Percentiles rank a stretch among this genome's conserved stretches.
These are phyloP conservation scores for Pseudopipra pipra DNA, from an alignment of 2,113 vertebrate genomes.

Conservation along the genomic window DNA sequence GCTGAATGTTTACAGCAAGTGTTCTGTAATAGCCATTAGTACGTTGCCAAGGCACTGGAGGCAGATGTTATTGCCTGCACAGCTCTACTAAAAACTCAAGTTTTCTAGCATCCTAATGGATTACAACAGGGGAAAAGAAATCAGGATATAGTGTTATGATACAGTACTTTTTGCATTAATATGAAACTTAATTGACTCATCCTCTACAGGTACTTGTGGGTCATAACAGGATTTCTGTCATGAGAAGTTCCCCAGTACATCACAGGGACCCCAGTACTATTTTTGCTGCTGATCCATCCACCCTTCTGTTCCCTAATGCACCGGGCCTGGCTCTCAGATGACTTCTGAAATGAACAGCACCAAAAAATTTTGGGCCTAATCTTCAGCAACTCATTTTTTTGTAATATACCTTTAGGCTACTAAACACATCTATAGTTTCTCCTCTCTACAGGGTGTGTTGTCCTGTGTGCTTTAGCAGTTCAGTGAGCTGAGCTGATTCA, in stretches of 20 bases:
- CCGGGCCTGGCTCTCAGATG: neutral
- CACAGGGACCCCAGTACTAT: neutral
- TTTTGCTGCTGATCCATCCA: neutral
- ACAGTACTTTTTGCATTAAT: neutral
- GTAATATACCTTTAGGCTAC: constrained; percentile 37
- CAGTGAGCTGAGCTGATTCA: constrained; percentile 63
- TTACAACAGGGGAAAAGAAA: neutral
- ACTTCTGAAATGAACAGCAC: neutral
- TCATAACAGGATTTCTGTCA: neutral
- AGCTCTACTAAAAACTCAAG: neutral
- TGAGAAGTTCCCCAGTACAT: neutral
- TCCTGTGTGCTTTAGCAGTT: constrained; percentile 55
- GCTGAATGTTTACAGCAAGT: constrained; percentile 36
- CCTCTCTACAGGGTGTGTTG: neutral
- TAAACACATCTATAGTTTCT: constrained; percentile 17
- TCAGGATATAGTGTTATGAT: neutral
- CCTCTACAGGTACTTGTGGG: neutral
- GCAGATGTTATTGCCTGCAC: neutral
- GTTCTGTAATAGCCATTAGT: constrained; percentile 1
- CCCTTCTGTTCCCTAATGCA: neutral
- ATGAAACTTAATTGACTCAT: neutral
- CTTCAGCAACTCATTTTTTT: neutral
- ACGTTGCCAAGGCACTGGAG: neutral
- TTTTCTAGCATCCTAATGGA: neutral
- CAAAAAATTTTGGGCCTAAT: neutral